Conservation (phyloP, 2,797 vertebrate genomes). For the Tenualosa ilisha region DNA sequence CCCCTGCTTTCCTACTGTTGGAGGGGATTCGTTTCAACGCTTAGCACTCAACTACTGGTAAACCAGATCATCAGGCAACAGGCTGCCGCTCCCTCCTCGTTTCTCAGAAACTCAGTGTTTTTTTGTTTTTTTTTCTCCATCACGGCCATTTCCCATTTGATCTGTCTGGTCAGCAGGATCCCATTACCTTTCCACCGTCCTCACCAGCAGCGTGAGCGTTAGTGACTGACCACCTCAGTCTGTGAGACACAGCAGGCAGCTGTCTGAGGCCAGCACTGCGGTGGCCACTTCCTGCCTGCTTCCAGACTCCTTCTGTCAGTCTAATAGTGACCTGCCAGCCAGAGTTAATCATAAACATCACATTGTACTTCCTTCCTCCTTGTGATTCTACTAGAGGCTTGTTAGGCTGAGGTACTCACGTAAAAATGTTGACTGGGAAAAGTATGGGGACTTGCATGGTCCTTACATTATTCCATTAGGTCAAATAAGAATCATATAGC, state of each 20-base stretch:
- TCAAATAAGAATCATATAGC: no score
- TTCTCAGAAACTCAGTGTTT: conserved; percentile 1
- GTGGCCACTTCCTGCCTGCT: not conserved
- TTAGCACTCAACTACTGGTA: not conserved
- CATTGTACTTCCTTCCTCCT: not conserved
- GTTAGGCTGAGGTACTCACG: not conserved
- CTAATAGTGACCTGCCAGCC: not conserved
- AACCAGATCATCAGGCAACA: not conserved
- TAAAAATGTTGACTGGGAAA: no score
- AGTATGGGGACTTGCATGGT: no score
- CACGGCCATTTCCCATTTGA: not conserved
- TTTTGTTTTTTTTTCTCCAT: not conserved
- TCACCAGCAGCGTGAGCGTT: not conserved
- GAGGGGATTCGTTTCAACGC: not conserved
- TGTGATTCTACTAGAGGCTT: not conserved
- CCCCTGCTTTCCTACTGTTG: not conserved
- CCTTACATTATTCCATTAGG: no score
- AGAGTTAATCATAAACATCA: not conserved
- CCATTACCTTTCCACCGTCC: not conserved
- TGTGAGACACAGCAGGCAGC: not conserved
- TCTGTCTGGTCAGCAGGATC: not conserved
- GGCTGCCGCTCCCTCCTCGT: not conserved
- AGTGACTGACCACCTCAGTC: not conserved
- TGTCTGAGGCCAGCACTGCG: not conserved
- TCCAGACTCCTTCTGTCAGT: not conserved